Conservation (phyloP, 2,888 invertebrate genomes). For the Mystacides longicornis region DNA sequence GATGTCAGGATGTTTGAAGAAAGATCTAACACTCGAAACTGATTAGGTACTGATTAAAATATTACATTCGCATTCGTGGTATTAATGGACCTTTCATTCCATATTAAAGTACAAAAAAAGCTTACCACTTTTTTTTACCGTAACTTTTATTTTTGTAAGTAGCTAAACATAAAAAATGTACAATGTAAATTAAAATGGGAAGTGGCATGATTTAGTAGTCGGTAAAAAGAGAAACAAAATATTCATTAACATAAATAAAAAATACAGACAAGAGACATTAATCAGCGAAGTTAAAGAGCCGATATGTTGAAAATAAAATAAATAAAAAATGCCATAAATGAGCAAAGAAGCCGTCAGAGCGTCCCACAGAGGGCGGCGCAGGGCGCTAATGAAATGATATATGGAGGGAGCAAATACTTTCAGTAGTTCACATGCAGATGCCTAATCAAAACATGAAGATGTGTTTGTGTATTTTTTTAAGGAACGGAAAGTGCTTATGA, state of each 20-base stretch:
- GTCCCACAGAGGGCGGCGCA: not conserved
- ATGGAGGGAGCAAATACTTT: not conserved
- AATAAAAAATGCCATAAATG: not conserved
- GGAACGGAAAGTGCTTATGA: not conserved
- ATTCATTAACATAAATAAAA: not conserved
- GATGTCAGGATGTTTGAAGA: no score
- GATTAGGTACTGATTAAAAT: no score
- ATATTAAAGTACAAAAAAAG: no score
- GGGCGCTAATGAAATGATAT: constrained; percentile 7
- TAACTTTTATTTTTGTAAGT: no score
- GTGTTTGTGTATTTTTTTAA: not conserved
- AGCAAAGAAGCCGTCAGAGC: constrained; percentile 8
- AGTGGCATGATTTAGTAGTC: no score
- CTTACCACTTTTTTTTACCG: no score
- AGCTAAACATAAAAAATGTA: no score
- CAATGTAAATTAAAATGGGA: no score
- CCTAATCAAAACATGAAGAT: not conserved
- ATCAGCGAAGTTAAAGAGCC: not conserved
- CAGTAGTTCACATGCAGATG: not conserved
- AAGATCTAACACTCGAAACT: no score
- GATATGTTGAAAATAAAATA: not conserved
- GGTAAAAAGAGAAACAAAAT: no score
- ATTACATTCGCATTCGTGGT: no score
- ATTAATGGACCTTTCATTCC: no score
- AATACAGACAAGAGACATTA: not conserved